phyloP scores from a whole-genome alignment of 2,113 vertebrate genomes.

The Sitta europaea region DNA sequence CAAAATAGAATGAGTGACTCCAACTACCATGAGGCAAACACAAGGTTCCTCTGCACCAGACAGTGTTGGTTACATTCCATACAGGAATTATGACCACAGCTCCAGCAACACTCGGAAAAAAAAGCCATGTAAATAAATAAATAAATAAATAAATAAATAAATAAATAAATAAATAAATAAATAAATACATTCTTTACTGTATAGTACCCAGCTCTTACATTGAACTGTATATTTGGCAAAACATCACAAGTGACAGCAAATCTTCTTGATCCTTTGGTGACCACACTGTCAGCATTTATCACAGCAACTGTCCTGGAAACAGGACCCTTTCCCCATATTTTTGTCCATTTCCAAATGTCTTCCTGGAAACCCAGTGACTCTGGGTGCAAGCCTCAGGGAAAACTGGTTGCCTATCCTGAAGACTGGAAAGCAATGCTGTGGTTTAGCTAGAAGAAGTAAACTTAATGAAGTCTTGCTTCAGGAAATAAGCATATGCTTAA shows the following conservation, averaged over 20 bases:
- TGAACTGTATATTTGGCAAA: neutral
- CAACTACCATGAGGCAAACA: neutral
- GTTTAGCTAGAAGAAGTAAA: neutral
- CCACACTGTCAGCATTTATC: neutral
- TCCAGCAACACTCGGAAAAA: neutral
- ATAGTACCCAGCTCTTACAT: neutral
- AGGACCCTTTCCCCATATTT: neutral
- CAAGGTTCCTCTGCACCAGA: neutral
- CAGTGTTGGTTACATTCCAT: neutral
- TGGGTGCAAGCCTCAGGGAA: neutral
- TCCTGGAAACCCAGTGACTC: neutral
- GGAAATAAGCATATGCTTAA: neutral
- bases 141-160: neutral
- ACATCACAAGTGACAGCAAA: neutral
- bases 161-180: no score
- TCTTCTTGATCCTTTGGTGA: neutral
- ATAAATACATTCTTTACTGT: neutral
- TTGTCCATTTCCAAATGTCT: neutral
- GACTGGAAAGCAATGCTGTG: neutral
- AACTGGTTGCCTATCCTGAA: neutral
- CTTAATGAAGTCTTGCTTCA: neutral
- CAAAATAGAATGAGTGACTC: neutral
- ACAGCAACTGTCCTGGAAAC: neutral
- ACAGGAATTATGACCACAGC: neutral
- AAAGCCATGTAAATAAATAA: neutral